phyloP scores from a whole-genome alignment of 2,888 invertebrate species.

The Scaptomyza cyrtandrae region DNA sequence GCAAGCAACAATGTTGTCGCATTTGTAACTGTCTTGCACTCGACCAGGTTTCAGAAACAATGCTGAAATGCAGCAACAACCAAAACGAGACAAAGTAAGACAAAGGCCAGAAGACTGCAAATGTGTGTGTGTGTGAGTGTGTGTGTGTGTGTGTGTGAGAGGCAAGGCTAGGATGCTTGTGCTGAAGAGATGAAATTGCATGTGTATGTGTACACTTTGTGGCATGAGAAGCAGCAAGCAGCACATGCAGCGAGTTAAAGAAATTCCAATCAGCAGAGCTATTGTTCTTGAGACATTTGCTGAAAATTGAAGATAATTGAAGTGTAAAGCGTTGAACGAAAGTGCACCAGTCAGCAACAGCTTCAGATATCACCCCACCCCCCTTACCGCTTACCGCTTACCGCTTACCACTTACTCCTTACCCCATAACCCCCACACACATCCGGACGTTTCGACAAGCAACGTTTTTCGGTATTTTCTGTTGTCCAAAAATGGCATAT shows the following conservation, averaged over 20 bases:
- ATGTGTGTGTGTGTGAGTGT: slow-evolving; percentile 15
- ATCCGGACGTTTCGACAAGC: too few species aligned
- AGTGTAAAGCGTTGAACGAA: slow-evolving; percentile 78
- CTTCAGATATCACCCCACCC: background rate
- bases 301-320: slow-evolving; percentile 81
- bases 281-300: slow-evolving; percentile 81
- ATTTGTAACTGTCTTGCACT: slow-evolving; percentile 76
- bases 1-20: slow-evolving; percentile 74
- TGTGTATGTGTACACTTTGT: slow-evolving; percentile 29
- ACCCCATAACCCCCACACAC: too few species aligned
- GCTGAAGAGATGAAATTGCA: background rate
- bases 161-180: background rate
- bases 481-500: slow-evolving; percentile 57
- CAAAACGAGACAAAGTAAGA: slow-evolving; percentile 26
- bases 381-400: background rate
- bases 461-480: background rate
- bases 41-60: slow-evolving; percentile 54
- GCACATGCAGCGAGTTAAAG: slow-evolving; percentile 76
- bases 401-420: slow-evolving; percentile 12
- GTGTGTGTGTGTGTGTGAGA: background rate
- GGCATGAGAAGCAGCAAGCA: slow-evolving; percentile 36
- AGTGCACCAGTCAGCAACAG: slow-evolving; percentile 73
- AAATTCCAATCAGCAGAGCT: slow-evolving; percentile 78
- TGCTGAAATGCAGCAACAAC: slow-evolving; percentile 32
- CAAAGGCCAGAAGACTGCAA: slow-evolving; percentile 44